Base-by-base conservation (phyloP, 2,797 vertebrate genomes). In the Margarornis squamiger region DNA sequence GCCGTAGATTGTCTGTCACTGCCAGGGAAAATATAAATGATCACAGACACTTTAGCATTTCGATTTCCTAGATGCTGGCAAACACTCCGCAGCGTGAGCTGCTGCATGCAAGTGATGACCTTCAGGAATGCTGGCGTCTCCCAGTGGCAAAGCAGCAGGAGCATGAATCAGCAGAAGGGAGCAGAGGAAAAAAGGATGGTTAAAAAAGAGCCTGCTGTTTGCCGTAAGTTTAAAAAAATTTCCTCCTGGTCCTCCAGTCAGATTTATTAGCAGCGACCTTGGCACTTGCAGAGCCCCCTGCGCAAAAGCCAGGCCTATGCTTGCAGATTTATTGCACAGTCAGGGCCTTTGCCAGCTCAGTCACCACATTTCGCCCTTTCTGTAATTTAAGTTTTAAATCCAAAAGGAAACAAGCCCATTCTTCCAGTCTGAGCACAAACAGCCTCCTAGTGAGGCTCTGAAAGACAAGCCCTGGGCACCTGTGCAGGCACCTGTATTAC, bases 261-360 rank as follows among this genome's bases (percentile, higher is more conserved):
- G 92, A 96, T 96, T 96, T 96, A 95, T 96, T 95, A 94, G 86
- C 89, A 93, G 86, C 61, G 92, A 96, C 93, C 95, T 95, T 95
- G 95, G 95, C 89, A 55, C 84, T 86, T 22, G 68, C 84, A 80
- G 81, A 88, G 75, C 9, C 38, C 84, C 54, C 91, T 78, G 89
- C 2, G 5, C 76, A 86, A 72, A 78, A 86, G 87, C 92, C 85
- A 91, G 86, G 49, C 49, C 82, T 70, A 46, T 0, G 30, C 65
- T 48, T 72, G 63, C 75, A 88, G 89, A 96, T 92, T 93, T 81
- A 93, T 63, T 90, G 85, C 90, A 43, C 21, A 38, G 62, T 48
- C 93, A 72, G 75, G 72, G 74, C 72, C 88, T 59, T 49, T 0
- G 41, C 86, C 86, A 93, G 82, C 91, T 55, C 52, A 81, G 79